A percentile compares a stretch with the other conserved stretches of the same genome.
Evolutionary conservation across 2,797 vertebrate species (phyloP).

Genomic region (Staurois parvus): DNA sequence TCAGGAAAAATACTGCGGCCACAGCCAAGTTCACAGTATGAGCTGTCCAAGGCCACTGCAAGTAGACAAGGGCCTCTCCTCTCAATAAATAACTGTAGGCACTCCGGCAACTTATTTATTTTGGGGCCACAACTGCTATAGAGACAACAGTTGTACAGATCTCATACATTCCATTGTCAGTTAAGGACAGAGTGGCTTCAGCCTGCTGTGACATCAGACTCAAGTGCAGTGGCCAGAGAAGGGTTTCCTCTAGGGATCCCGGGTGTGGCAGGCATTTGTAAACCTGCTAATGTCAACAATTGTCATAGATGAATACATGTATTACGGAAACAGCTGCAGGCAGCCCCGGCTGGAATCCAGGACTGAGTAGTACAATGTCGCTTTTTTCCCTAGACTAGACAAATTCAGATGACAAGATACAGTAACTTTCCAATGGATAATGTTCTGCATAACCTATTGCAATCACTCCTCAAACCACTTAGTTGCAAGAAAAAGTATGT

Average conservation of each 20-base stretch:
- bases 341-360: not conserved
- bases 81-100: not conserved
- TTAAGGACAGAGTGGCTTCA: not conserved
- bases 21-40: not conserved
- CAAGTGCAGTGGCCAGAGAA: not conserved
- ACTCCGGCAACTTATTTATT: not conserved
- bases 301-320: slow-evolving; percentile 17
- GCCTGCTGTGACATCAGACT: not conserved
- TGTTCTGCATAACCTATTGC: too few relatives aligned
- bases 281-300: slow-evolving; percentile 32
- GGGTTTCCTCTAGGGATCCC: not conserved
- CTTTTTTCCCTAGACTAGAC: not conserved
- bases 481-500: too few relatives aligned
- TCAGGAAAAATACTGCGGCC: not conserved
- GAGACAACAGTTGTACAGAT: not conserved
- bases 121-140: not conserved
- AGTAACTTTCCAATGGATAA: too few relatives aligned
- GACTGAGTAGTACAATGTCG: not conserved
- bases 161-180: not conserved
- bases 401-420: not conserved
- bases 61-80: not conserved
- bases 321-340: slow-evolving; percentile 35
- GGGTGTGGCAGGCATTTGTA: slow-evolving; percentile 8
- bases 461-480: too few relatives aligned
- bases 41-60: not conserved